A percentile compares a stretch with the other conserved stretches of the same genome.
Conservation (phyloP, 2,888 invertebrate genomes). For the Kryphioiulus occultus region DNA sequence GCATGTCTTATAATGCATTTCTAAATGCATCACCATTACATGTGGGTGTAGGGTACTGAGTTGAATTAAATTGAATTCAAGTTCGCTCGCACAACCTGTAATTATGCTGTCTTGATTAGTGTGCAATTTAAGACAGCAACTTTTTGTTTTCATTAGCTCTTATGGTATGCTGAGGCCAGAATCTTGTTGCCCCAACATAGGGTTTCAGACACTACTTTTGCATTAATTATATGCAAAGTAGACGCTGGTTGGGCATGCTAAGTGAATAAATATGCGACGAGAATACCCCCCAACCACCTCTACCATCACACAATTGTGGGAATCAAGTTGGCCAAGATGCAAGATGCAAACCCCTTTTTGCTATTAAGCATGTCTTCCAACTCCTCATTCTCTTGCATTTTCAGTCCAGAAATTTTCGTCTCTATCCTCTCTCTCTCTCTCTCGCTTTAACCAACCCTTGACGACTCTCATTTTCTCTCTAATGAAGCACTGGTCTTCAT, state of each 20-base stretch:
- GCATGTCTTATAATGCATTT: too few species aligned
- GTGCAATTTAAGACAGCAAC: conserved; percentile 1
- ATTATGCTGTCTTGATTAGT: too few species aligned
- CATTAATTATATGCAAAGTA: conserved; percentile 46
- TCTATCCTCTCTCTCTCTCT: conserved; percentile 21
- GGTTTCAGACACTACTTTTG: conserved; percentile 14
- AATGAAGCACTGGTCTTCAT: conserved; percentile 45
- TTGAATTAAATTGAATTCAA: too few species aligned
- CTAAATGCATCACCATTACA: too few species aligned
- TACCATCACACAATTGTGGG: background rate
- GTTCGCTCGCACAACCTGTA: too few species aligned
- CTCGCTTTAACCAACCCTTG: conserved; percentile 25
- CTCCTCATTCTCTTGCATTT: background rate
- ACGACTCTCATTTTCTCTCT: conserved; percentile 44
- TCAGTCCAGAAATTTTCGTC: background rate
- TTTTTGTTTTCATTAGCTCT: conserved; percentile 10
- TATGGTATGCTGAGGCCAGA: background rate
- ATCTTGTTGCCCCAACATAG: background rate
- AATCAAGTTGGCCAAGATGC: background rate
- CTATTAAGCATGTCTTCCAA: background rate
- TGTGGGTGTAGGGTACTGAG: too few species aligned
- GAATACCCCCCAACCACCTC: background rate
- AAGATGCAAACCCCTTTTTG: conserved; percentile 17
- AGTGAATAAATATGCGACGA: background rate
- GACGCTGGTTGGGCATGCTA: background rate